phyloP scores from a whole-genome alignment of 2,888 invertebrate genomes.

The Andrena bucephala region DNA sequence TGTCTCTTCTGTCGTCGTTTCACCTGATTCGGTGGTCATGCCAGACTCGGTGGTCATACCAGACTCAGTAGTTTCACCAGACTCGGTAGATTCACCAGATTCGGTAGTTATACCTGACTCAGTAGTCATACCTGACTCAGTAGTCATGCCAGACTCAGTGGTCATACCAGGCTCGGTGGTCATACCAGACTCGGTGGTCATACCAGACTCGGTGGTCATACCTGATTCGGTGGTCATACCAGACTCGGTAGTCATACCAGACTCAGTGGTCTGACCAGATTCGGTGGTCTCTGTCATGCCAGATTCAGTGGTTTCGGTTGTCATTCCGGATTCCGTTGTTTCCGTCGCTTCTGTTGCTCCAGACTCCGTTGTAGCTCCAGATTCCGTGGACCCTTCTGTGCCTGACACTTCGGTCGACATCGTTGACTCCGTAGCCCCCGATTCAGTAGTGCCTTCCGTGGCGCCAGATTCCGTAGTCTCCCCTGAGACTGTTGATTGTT shows the following conservation, averaged over 20 bases:
- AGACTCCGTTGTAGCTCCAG: conserved; percentile 54
- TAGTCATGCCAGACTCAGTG: conserved; percentile 68
- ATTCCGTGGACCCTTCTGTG: conserved; percentile 38
- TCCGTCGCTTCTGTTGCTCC: conserved; percentile 62
- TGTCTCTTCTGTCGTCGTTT: conserved; percentile 64
- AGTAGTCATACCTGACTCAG: conserved; percentile 66
- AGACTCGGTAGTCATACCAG: conserved; percentile 48
- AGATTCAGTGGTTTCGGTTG: conserved; percentile 58
- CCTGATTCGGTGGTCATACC: conserved; percentile 62
- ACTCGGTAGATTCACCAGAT: conserved; percentile 54
- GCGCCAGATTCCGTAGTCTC: conserved; percentile 67
- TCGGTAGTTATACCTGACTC: conserved; percentile 61
- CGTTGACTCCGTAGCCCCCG: conserved; percentile 63
- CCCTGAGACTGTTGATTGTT: conserved; percentile 65
- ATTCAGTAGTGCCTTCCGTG: conserved; percentile 61
- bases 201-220: conserved; percentile 51
- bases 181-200: conserved; percentile 65
- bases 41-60: conserved; percentile 70
- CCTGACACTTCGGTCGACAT: conserved; percentile 39
- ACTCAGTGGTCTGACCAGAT: conserved; percentile 47
- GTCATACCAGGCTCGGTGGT: conserved; percentile 60
- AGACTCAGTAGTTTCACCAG: conserved; percentile 60
- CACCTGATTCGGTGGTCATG: conserved; percentile 55
- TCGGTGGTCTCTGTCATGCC: conserved; percentile 56
- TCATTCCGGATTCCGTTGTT: conserved; percentile 62